Evolutionary conservation across 2,113 vertebrate species (phyloP), one percentile per base, ranked within the genome.

Genomic region (Jacana jacana): DNA sequence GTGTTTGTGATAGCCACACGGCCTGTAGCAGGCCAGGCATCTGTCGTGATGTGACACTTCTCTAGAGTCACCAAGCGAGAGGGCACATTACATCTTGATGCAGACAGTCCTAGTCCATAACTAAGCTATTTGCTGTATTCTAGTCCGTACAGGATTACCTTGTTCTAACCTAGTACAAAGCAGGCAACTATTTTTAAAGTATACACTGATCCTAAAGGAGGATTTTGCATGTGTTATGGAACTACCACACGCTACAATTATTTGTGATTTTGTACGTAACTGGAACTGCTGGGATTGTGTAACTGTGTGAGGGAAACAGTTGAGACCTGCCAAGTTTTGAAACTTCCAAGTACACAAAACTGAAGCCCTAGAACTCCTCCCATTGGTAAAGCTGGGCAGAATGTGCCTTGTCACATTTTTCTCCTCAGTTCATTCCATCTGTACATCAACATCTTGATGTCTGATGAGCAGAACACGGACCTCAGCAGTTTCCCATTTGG

Each of bases 201-300:
- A 1, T 6, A 28, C 0, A 0, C 4, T 42, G 30, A 70, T n/a
- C 49, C 44, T n/a, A 61, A 52, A 35, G 20, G 7, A 80, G 37
- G 48, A 52, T 33, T 82, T 52, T 52, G 31, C 30, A 25, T 28
- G 49, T 7, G 2, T 25, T 77, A 39, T 4, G 25, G 44, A 81
- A 40, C 24, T 35, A 4, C 8, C 2, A 4, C 25, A 18, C 54
- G 51, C 42, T 77, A 27, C 54, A 51, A 23, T 51, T 84, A 60
- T 3, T 55, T 9, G 4, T 17, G 24, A 1, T 10, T 82, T 73
- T 35, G 15, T 20, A 4, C n/a, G n/a, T n/a, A n/a, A n/a, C n/a
- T 75, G 48, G 68, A 80, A 75, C 18, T 18, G 17, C 17, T 6
- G 24, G 11, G n/a, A 63, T 1, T 61, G 25, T 11, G 1, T 28